Evolutionary conservation across 2,797 vertebrate genomes (phyloP), one percentile per base, ranked within the genome.

Genomic region (Epinephelus malabaricus): DNA sequence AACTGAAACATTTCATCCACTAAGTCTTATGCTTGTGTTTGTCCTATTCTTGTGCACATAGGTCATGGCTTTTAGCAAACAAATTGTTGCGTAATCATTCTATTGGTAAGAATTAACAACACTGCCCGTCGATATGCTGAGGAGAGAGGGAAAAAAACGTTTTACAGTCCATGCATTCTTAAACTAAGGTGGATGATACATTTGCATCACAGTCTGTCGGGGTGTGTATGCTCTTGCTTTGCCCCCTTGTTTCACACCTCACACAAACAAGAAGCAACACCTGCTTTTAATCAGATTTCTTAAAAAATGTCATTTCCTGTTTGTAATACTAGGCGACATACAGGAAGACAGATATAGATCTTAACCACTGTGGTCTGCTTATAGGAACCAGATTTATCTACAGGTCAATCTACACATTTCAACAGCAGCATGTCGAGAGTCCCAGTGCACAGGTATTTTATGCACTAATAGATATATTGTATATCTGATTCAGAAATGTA

Each of bases 301-400:
- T 18, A 0, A 6, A 1, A 30, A 30, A 2, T 17, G 2, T 50
- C 0, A 2, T 58, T 69, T 74, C 40, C 45, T 59, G 15, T 73
- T 0, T 45, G 5, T 1, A 2, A 19, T 6, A 2, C 2, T 15
- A 5, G 15, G 3, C 58, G 14, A 25, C 0, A 3, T 2, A 34
- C 69, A 68, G 54, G 13, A 76, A 75, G 40, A n/a, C n/a, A n/a
- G 59, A 87, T 82, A 50, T 0, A 13, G 0, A 79, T 85, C 55
- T 27, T 13, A 65, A 34, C 4, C 1, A 54, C 5, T 50, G 5
- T 49, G 19, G 17, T 55, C 2, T 40, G 2, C 19, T 34, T 0
- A 34, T 45, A 73, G 30, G 14, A 85, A 65, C 10, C 3, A 5
- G 13, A 38, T 73, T 17, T 43, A 55, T 65, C 45, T 63, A 68